Evolutionary conservation across 2,888 invertebrate species (phyloP), one percentile per base, ranked within the genome.

Genomic region (Scaptomyza flava): DNA sequence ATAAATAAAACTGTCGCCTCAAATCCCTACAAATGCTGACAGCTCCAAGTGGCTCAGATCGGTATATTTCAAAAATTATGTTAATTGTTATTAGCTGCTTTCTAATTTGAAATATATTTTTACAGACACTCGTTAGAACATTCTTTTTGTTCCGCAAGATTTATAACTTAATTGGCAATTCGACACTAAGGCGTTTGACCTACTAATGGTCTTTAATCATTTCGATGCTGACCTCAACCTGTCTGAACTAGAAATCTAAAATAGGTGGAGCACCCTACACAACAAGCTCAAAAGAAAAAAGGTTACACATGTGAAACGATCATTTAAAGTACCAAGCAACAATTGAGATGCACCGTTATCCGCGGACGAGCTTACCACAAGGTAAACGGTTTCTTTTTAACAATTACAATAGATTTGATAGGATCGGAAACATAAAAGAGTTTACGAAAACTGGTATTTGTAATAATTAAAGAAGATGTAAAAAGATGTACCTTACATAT

Each of bases 61-160:
- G 57, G 58, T 56, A 62, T 54, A 65, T 64, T 66, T 71, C 52
- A 69, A 62, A 62, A 72, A 59, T 75, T 82, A 85, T 82, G 82
- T 79, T 78, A 78, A 79, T 85, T 66, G 67, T 74, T 79, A 62
- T 57, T 11, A 23, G 59, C 58, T 60, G 68, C 86, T 85, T 82
- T 82, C 82, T 82, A 78, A 78, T 85, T 36, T 23, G 8, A 43
- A 56, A 45, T 2, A 34, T 33, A 6, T 20, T 72, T 52, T 72
- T 38, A 42, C 50, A 17, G 20, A 46, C 63, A 51, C 48, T 63
- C 56, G 43, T 42, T 43, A 61, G 64, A 61, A 54, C 43, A 65
- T 62, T 50, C 27, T 56, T 48, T 23, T 48, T 48, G 8, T 27
- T 57, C 12, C 42, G 31, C 42, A 43, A 72, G 75, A 75, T 70